Evolutionary conservation across 2,113 vertebrate species (phyloP).

Genomic region (Rhinichthys klamathensis): DNA sequence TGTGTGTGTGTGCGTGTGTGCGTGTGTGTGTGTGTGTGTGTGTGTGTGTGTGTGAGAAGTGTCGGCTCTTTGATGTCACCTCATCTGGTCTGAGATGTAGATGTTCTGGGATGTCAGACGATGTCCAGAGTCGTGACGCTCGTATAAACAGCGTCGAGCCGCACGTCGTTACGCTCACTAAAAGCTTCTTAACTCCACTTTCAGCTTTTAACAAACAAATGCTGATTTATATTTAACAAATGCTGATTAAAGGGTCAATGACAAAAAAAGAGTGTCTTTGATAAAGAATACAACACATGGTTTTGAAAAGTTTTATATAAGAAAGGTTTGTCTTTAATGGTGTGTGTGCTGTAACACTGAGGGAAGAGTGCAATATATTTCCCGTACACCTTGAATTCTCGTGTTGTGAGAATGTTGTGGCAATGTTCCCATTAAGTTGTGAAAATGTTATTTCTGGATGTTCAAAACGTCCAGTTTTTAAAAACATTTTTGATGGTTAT

Average conservation of each 20-base stretch:
- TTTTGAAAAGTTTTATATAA: neutral
- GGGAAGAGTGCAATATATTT: neutral
- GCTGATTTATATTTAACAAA: neutral
- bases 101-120: slow-evolving; percentile 71
- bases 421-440: no score
- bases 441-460: no score
- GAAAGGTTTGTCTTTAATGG: neutral
- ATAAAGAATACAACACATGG: neutral
- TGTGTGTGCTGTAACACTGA: neutral
- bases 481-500: no score
- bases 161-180: neutral
- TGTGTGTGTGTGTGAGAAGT: slow-evolving; percentile 52
- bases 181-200: neutral
- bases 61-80: slow-evolving; percentile 73
- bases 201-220: neutral
- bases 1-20: slow-evolving; percentile 45
- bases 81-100: slow-evolving; percentile 75
- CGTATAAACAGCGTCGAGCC: no score
- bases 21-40: slow-evolving; percentile 22
- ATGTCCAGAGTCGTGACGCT: slow-evolving; percentile 24
- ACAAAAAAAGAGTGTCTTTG: neutral
- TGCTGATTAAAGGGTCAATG: neutral
- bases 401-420: no score
- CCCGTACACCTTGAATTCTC: no score
- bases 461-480: no score